Evolutionary conservation across 2,113 vertebrate genomes (phyloP).

Genomic region (Phyllopteryx taeniolatus): DNA sequence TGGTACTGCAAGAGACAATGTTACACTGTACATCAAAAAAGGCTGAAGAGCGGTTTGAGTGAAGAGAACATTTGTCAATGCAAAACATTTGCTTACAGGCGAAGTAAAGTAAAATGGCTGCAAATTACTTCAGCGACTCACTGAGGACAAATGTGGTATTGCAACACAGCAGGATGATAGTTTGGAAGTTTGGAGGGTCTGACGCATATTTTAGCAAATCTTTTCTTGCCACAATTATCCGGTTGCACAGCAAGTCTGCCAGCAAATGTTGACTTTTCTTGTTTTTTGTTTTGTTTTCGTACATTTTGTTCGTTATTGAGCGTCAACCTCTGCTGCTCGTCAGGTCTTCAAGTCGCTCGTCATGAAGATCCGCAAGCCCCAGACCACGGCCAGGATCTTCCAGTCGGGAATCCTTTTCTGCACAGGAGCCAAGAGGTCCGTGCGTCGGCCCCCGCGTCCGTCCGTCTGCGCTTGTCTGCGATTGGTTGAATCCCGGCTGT

Average conservation of each 20-base stretch:
- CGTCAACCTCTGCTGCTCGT: background rate
- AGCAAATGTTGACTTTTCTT: background rate
- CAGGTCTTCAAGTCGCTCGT: conserved; percentile 82
- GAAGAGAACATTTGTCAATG: too few relatives aligned
- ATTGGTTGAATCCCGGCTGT: background rate
- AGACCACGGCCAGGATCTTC: conserved; percentile 85
- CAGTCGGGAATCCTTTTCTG: conserved; percentile 86
- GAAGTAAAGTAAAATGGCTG: background rate
- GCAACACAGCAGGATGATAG: background rate
- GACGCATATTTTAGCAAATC: too few relatives aligned
- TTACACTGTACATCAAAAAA: too few relatives aligned
- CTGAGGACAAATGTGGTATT: too few relatives aligned
- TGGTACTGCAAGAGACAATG: background rate
- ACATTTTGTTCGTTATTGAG: background rate
- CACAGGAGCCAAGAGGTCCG: conserved; percentile 85
- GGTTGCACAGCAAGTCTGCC: too few relatives aligned
- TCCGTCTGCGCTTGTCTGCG: background rate
- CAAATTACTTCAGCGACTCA: too few relatives aligned
- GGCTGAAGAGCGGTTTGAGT: too few relatives aligned
- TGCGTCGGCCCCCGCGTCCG: background rate
- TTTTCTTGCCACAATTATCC: too few relatives aligned
- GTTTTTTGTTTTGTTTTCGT: background rate
- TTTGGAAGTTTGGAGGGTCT: too few relatives aligned
- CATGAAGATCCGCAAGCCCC: conserved; percentile 87
- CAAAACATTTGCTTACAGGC: too few relatives aligned